phyloP scores from a whole-genome alignment of 2,113 vertebrate species.

The Suricata suricatta region DNA sequence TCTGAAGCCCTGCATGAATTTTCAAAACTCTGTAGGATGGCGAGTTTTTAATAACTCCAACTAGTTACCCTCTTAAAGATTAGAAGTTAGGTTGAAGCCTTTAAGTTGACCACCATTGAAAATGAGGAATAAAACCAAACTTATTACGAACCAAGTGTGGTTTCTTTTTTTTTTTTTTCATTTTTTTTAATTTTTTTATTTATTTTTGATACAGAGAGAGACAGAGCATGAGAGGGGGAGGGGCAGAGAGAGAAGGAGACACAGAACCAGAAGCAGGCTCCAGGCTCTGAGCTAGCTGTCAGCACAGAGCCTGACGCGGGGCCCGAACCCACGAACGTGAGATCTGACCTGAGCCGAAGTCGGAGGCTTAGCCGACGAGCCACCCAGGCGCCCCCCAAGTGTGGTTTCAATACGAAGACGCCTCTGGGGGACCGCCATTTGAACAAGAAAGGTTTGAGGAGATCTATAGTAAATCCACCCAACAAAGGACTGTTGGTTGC shows the following conservation, averaged over 20 bases:
- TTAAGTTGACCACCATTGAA: constrained; percentile 51
- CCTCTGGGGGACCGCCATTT: constrained; percentile 19
- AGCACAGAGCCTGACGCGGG: no score
- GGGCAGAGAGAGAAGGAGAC: no score
- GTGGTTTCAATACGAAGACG: constrained; percentile 51
- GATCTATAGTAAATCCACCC: not conserved
- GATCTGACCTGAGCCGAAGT: no score
- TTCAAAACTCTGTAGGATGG: constrained; percentile 62
- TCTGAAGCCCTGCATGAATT: constrained; percentile 49
- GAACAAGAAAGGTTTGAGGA: not conserved
- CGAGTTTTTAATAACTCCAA: constrained; percentile 64
- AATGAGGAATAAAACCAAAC: constrained; percentile 39
- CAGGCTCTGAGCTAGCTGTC: no score
- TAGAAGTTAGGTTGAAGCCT: constrained; percentile 15
- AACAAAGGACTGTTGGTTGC: constrained; percentile 35
- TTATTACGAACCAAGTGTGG: constrained; percentile 56
- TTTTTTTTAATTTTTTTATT: no score
- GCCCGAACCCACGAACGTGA: no score
- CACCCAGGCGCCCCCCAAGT: no score
- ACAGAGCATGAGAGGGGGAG: no score
- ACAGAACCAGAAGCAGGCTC: no score
- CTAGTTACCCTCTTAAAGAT: constrained; percentile 68
- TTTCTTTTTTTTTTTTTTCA: no score
- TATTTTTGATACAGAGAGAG: no score
- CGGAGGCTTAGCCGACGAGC: no score